Percentiles rank a stretch among this genome's conserved stretches.
These are phyloP conservation scores for Solenodon paradoxus DNA, from an alignment of 2,113 vertebrate species.

Conservation along the genomic window DNA sequence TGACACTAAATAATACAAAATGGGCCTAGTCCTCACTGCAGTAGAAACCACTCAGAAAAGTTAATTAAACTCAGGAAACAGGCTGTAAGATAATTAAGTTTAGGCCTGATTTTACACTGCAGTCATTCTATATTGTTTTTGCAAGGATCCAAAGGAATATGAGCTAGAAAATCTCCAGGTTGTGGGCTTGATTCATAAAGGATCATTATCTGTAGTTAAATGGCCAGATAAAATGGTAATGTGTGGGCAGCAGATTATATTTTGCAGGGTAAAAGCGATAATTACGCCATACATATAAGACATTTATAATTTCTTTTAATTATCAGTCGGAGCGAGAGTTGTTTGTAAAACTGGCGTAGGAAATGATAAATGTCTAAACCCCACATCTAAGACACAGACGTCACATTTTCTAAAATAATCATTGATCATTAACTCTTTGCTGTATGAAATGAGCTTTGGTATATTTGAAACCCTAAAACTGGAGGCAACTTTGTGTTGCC, in stretches of 20 bases:
- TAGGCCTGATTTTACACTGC: constrained; percentile 79
- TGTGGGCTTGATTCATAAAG: constrained; percentile 73
- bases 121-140: constrained; percentile 80
- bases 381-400: background rate
- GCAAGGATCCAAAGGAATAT: constrained; percentile 71
- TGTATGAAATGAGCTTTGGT: background rate
- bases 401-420: background rate
- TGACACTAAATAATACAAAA: constrained; percentile 80
- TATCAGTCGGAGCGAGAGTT: background rate
- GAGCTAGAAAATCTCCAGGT: constrained; percentile 73
- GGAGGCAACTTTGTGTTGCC: background rate
- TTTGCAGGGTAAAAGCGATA: constrained; percentile 69
- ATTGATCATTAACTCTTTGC: background rate
- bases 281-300: constrained; percentile 66
- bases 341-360: background rate
- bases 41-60: constrained; percentile 80
- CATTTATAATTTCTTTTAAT: constrained; percentile 52
- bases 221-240: constrained; percentile 61
- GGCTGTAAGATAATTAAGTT: constrained; percentile 84
- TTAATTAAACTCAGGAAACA: constrained; percentile 85
- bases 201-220: constrained; percentile 76
- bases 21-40: constrained; percentile 63
- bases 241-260: constrained; percentile 60
- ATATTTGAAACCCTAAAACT: background rate
- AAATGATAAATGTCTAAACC: constrained; percentile 22